These are phyloP conservation scores for Heliangelus exortis DNA, from an alignment of 2,797 vertebrate species.

Conservation along the genomic window DNA sequence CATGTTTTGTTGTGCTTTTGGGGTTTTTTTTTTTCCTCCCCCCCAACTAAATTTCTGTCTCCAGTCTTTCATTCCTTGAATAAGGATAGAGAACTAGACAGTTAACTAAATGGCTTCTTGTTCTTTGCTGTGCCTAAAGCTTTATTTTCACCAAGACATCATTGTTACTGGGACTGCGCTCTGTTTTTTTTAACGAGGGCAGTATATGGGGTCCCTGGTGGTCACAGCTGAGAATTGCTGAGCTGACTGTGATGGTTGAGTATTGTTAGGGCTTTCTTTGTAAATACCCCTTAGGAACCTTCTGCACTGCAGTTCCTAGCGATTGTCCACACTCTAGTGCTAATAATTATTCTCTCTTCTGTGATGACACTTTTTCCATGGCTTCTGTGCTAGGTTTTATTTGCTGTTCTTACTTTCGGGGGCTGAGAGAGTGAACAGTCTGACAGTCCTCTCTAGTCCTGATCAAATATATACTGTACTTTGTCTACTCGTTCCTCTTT, in stretches of 20 bases:
- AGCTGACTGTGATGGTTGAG: background rate
- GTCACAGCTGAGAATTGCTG: background rate
- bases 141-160: background rate
- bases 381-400: background rate
- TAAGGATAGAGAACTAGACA: background rate
- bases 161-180: background rate
- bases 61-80: background rate
- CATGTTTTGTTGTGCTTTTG: too few species aligned
- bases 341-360: background rate
- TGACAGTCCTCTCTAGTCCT: background rate
- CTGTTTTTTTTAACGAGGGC: background rate
- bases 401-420: background rate
- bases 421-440: background rate
- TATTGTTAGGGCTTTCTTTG: background rate
- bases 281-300: background rate
- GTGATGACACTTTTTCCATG: background rate
- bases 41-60: background rate
- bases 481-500: background rate
- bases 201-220: background rate
- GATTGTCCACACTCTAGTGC: background rate
- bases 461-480: background rate
- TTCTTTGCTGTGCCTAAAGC: background rate
- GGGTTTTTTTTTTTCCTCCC: accelerated
- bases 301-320: background rate
- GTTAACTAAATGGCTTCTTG: background rate